Evolutionary conservation across 2,888 invertebrate species (phyloP), one percentile per base, ranked within the genome.

Genomic region (Drosophila monieri): DNA sequence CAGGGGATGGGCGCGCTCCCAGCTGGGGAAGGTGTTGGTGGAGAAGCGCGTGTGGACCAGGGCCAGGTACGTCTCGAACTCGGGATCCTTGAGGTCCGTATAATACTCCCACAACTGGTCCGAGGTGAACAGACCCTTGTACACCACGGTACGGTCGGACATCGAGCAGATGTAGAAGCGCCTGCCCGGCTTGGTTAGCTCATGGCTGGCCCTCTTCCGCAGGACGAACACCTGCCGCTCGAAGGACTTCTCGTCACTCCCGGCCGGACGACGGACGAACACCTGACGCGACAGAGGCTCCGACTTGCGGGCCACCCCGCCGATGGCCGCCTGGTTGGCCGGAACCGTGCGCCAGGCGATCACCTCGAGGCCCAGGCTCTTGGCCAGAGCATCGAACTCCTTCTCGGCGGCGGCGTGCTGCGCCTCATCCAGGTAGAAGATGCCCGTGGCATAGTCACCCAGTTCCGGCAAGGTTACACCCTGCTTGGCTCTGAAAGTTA

Each of bases 1-100:
- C 88, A 99, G 93, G 12, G 99, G 99, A 93, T 99, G 99, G 15
- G 99, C 99, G 85, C 99, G 94, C 92, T 99, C 99, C 99, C 99
- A 99, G 90, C 97, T 98, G 49, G 99, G 99, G 91, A 99, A 99
- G 25, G 99, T 99, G 92, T 99, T 99, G 75, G 99, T 99, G 12
- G 99, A 99, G 93, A 99, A 99, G 77, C 99, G 94, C 41, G 99
- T 99, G 92, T 99, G 99, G 6, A 99, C 98, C 90, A 99, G 92
- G 43, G 99, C 98, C 91, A 99, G 92, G 92, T 99, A 98, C 2
- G 98, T 98, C 86, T 97, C 96, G 92, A 96, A 99, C 78, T 94
- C 94, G 1, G 96, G 95, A 92, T 95, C 93, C 85, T 90, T 90
- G 59, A 95, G 92, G 90, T 95, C 95, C 73, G 94, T 94, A 91